Percentiles rank a stretch among this genome's conserved stretches.
Conservation (phyloP, 92 coral and sea anemone genomes). For the Porites divaricata region DNA sequence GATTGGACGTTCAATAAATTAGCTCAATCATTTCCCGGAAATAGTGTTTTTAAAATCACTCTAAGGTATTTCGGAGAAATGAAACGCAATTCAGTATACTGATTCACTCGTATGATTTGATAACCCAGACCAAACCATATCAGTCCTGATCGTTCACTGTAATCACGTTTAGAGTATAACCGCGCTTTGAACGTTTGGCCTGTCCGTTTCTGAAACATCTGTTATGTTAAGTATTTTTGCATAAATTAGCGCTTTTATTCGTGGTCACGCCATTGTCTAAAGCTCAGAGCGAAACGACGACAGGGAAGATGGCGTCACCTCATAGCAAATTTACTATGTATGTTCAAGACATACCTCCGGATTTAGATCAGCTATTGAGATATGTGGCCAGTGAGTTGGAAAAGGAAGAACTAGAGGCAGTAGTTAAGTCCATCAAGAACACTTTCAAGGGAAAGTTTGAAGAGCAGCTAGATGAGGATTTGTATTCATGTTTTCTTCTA, state of each 20-base stretch:
- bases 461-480: not conserved
- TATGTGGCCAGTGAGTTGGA: not conserved
- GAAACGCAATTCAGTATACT: too few relatives aligned
- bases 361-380: not conserved
- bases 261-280: too few relatives aligned
- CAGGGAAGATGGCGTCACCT: conserved; percentile 12
- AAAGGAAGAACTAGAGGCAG: not conserved
- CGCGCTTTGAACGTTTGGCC: too few relatives aligned
- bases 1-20: too few relatives aligned
- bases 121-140: too few relatives aligned
- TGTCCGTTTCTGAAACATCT: not conserved
- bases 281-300: too few relatives aligned
- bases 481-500: conserved; percentile 14
- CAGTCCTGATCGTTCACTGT: too few relatives aligned
- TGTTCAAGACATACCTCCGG: not conserved
- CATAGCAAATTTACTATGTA: not conserved
- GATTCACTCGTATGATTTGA: too few relatives aligned
- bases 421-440: not conserved
- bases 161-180: too few relatives aligned
- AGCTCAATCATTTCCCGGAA: too few relatives aligned
- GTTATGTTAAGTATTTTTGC: not conserved
- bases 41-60: too few relatives aligned
- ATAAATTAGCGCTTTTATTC: conserved; percentile 3
- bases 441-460: conserved; percentile 10
- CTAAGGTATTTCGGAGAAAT: too few relatives aligned